These are phyloP conservation scores for Prinia subflava DNA, from an alignment of 2,113 vertebrate genomes.

Conservation along the genomic window DNA sequence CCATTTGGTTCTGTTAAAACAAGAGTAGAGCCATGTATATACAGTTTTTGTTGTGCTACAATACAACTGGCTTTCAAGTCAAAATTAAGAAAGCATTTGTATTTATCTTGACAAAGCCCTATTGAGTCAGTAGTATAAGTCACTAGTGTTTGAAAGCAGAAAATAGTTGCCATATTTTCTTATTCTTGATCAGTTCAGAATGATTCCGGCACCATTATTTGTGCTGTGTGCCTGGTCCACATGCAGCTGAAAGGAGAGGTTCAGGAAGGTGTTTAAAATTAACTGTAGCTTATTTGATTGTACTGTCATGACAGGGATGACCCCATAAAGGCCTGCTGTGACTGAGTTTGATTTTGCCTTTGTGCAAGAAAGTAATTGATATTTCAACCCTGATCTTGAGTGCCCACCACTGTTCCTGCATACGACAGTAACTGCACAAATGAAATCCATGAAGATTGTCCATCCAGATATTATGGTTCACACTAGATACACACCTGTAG, in stretches of 20 bases:
- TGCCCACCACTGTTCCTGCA: not conserved
- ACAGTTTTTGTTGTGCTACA: not conserved
- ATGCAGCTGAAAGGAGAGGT: not conserved
- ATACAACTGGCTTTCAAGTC: not conserved
- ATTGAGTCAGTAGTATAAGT: not conserved
- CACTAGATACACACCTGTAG: accelerated
- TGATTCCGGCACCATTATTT: not conserved
- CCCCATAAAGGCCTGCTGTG: not conserved
- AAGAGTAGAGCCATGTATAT: not conserved
- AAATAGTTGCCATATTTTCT: not conserved
- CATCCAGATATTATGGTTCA: not conserved
- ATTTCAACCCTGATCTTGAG: not conserved
- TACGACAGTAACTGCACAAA: not conserved
- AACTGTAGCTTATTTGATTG: not conserved
- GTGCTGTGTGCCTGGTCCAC: not conserved
- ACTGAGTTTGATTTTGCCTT: not conserved
- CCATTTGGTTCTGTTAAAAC: not conserved
- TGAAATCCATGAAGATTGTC: not conserved
- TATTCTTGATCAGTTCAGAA: not conserved
- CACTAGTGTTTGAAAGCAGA: not conserved
- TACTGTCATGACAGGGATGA: not conserved
- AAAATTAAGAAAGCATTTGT: not conserved
- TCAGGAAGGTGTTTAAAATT: not conserved
- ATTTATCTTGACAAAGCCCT: not conserved
- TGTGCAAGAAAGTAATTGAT: not conserved